Conservation (phyloP, 1,140 invertebrate species). For the Drosophila sp. region DNA sequence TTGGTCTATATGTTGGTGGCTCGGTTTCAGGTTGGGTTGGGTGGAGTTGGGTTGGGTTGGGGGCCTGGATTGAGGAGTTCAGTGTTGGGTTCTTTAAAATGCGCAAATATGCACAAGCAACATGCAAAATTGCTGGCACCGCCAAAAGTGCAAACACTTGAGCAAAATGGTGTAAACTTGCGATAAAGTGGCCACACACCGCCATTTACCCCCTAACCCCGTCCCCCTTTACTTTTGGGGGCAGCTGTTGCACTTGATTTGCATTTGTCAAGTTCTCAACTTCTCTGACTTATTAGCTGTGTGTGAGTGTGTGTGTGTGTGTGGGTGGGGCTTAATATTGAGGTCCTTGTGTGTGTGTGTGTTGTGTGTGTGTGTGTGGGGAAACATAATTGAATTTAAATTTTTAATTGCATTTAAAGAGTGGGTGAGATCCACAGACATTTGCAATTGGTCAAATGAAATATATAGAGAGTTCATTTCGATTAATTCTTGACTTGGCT, state of each 20-base stretch:
- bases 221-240: not conserved
- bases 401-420: slow-evolving; percentile 30
- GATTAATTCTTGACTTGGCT: not conserved
- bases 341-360: not conserved
- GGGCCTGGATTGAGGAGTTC: not conserved
- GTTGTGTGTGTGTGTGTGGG: not conserved
- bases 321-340: slow-evolving; percentile 5
- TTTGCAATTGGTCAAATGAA: slow-evolving; percentile 6
- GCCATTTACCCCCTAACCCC: not conserved
- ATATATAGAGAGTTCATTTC: not conserved
- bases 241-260: slow-evolving; percentile 36
- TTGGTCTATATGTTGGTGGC: not conserved
- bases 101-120: slow-evolving; percentile 29
- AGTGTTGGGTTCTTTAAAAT: slow-evolving; percentile 21
- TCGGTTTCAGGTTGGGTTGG: not conserved
- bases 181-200: slow-evolving; percentile 46
- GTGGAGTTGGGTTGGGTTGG: not conserved
- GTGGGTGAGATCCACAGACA: not conserved
- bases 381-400: slow-evolving; percentile 48
- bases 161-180: slow-evolving; percentile 57
- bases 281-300: slow-evolving; percentile 36
- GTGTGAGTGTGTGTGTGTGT: not conserved
- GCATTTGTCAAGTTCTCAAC: slow-evolving; percentile 23
- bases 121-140: slow-evolving; percentile 56
- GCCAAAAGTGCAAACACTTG: slow-evolving; percentile 62